Conservation (phyloP, 2,113 vertebrate genomes). For the Bostrychus sinensis region DNA sequence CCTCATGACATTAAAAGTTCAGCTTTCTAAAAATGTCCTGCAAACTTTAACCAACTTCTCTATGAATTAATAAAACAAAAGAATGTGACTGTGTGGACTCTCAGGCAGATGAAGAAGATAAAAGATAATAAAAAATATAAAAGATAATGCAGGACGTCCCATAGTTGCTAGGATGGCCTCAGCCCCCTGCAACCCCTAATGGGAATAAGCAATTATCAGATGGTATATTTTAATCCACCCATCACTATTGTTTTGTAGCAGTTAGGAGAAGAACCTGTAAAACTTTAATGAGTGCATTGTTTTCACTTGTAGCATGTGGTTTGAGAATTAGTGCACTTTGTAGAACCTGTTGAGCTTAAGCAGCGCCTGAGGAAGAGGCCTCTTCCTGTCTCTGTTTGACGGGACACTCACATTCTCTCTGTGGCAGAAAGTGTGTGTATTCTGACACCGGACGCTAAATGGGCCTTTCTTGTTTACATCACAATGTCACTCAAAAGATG, state of each 20-base stretch:
- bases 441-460: slow-evolving; percentile 48
- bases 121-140: slow-evolving; percentile 4
- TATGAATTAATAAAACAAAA: slow-evolving; percentile 68
- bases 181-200: too few relatives aligned
- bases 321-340: background rate
- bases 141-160: too few relatives aligned
- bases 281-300: slow-evolving; percentile 17
- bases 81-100: slow-evolving; percentile 48
- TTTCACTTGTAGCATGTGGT: background rate
- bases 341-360: background rate
- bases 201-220: too few relatives aligned
- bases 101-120: slow-evolving; percentile 32
- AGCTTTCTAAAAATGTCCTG: slow-evolving; percentile 40
- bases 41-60: slow-evolving; percentile 53
- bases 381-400: slow-evolving; percentile 13
- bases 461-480: slow-evolving; percentile 46
- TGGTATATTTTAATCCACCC: too few relatives aligned
- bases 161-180: too few relatives aligned
- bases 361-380: slow-evolving; percentile 22
- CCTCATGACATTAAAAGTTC: slow-evolving; percentile 57
- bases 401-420: slow-evolving; percentile 11
- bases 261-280: background rate
- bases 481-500: slow-evolving; percentile 54
- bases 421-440: slow-evolving; percentile 14
- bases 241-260: background rate